Conservation (phyloP, 2,888 invertebrate genomes). For the Nemotelus pantherinus region DNA sequence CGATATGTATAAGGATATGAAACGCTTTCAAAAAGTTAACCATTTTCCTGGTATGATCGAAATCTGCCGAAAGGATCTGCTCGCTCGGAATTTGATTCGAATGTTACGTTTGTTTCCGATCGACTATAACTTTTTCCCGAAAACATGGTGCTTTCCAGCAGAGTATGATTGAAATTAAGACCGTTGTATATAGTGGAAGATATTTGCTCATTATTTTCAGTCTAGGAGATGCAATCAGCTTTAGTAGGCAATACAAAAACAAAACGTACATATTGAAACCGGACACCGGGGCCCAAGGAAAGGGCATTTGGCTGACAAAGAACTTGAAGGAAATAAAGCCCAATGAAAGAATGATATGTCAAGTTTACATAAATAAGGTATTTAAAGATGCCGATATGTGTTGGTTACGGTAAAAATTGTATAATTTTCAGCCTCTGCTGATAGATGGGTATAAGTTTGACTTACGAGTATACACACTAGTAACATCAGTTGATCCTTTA, state of each 20-base stretch:
- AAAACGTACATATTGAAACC: constrained; percentile 91
- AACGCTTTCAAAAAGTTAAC: constrained; percentile 90
- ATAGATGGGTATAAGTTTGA: constrained; percentile 95
- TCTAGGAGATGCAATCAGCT: constrained; percentile 78
- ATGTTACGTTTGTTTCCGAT: constrained; percentile 89
- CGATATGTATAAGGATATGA: constrained; percentile 90
- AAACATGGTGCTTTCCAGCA: constrained; percentile 92
- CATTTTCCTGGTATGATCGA: constrained; percentile 93
- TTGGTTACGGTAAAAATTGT: not conserved
- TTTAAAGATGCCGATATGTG: constrained; percentile 50
- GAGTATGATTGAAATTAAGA: constrained; percentile 71
- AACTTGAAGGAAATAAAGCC: constrained; percentile 83
- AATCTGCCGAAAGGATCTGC: constrained; percentile 87
- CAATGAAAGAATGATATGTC: constrained; percentile 86
- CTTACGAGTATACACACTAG: constrained; percentile 85
- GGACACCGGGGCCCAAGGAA: constrained; percentile 89
- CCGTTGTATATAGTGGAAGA: not conserved
- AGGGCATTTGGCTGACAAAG: constrained; percentile 87
- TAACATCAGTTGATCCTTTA: constrained; percentile 90
- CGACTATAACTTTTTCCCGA: constrained; percentile 92
- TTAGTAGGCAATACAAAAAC: constrained; percentile 75
- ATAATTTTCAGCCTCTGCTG: constrained; percentile 72
- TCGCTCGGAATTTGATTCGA: constrained; percentile 88
- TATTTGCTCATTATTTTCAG: constrained; percentile 61
- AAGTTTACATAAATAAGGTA: constrained; percentile 76